Evolutionary conservation across 2,888 invertebrate species (phyloP), one percentile per base, ranked within the genome.

Genomic region (Hymenopus coronatus): DNA sequence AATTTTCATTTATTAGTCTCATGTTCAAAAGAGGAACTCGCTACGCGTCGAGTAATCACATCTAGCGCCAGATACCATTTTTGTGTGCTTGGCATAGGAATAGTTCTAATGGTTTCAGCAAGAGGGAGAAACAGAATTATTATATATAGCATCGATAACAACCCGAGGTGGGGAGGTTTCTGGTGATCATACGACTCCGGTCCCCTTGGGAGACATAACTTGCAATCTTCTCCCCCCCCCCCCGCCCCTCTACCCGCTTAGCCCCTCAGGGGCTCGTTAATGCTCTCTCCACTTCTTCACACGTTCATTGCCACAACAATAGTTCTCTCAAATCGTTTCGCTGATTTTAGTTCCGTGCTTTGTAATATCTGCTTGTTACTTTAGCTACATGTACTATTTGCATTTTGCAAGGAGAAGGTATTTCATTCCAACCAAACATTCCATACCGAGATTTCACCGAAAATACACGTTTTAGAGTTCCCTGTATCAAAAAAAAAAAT

Each of bases 161-260:
- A 70, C 54, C 54, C 54, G 54, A 70, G 54, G 54, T 70, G 25
- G 54, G 54, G 20, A 70, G 88, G 20, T 70, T 70, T 70, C 54
- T 70, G 54, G 54, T 89, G 87, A 87, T 87, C 89, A 88, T 88
- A 88, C 83, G 85, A 46, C 83, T 81, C 86, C 87, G 46, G 82
- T 88, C 81, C 89, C 86, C 82, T 15, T 30, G 88, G 88, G 89
- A 88, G 85, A 81, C 82, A 89, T 89, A 89, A 89, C 89, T 89
- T 28, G 89, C 89, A 89, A 88, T 89, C 89, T 89, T n/a, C 40
- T 46, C 28, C 85, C 33, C 46, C 46, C 40, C 40, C 46, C 25
- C 6, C 25, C 28, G 14, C 40, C 46, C 25, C 6, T 8, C 28
- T 15, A 12, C 20, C 9, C 27, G 27, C 54, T 85, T 27, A 54